These are phyloP conservation scores for Acronicta leporina DNA, from an alignment of 2,888 invertebrate species.

Conservation along the genomic window DNA sequence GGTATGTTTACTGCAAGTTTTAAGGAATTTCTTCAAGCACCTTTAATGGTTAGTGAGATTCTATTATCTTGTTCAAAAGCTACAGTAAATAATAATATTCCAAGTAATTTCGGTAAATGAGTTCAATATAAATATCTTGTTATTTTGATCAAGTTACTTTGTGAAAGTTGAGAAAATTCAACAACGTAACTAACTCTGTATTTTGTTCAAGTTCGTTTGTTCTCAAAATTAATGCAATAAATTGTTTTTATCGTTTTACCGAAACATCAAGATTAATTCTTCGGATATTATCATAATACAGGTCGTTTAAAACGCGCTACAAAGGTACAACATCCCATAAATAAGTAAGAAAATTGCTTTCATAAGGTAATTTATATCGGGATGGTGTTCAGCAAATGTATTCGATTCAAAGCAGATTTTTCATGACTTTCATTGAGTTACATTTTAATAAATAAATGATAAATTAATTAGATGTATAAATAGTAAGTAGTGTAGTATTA, in stretches of 20 bases:
- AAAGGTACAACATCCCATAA: conserved; percentile 60
- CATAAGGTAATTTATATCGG: conserved; percentile 68
- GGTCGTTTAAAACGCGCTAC: conserved; percentile 52
- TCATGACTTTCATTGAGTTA: conserved; percentile 45
- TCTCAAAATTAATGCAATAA: conserved; percentile 54
- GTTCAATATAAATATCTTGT: conserved; percentile 22
- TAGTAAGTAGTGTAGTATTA: too few species aligned
- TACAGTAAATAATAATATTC: conserved; percentile 2
- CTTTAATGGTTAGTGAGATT: background rate
- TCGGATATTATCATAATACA: conserved; percentile 58
- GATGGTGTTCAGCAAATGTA: conserved; percentile 37
- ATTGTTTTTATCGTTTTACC: conserved; percentile 59
- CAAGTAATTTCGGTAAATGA: conserved; percentile 20
- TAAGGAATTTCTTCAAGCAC: background rate
- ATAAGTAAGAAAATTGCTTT: conserved; percentile 69
- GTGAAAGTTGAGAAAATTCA: conserved; percentile 30
- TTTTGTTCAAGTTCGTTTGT: conserved; percentile 49
- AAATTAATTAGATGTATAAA: background rate
- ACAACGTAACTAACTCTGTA: conserved; percentile 35
- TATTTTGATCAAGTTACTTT: conserved; percentile 42
- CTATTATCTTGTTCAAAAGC: conserved; percentile 5
- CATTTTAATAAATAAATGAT: conserved; percentile 22
- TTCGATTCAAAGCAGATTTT: conserved; percentile 46
- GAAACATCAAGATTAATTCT: conserved; percentile 58
- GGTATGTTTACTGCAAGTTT: conserved; percentile 86